phyloP scores from a whole-genome alignment of 2,797 vertebrate species.

The Eulemur coronatus region DNA sequence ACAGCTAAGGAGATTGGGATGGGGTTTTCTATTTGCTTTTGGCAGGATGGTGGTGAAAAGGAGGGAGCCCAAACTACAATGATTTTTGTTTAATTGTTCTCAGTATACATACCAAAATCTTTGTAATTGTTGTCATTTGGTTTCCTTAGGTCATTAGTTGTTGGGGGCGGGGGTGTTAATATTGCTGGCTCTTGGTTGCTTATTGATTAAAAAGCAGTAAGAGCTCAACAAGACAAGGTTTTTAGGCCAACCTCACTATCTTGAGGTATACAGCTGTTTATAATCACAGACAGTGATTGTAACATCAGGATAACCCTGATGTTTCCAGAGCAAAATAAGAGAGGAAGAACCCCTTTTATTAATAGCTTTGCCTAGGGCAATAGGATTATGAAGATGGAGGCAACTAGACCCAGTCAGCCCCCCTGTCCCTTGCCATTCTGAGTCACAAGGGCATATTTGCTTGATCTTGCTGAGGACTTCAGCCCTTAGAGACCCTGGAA shows the following conservation, averaged over 20 bases:
- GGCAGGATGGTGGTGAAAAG: constrained; percentile 10
- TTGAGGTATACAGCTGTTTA: neutral
- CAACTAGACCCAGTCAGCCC: neutral
- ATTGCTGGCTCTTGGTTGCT: neutral
- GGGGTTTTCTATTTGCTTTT: constrained; percentile 52
- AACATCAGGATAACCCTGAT: neutral
- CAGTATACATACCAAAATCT: neutral
- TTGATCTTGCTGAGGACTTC: constrained; percentile 23
- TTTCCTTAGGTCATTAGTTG: constrained; percentile 4
- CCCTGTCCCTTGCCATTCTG: neutral
- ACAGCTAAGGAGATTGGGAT: neutral
- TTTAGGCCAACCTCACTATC: neutral
- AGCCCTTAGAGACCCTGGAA: neutral
- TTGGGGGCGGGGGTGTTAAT: neutral
- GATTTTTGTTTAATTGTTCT: constrained; percentile 24
- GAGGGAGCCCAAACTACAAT: neutral
- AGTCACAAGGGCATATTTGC: neutral
- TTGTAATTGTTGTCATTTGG: constrained; percentile 15
- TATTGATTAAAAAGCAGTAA: constrained; percentile 20
- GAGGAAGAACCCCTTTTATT: neutral
- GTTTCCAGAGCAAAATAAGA: neutral
- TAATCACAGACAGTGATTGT: neutral
- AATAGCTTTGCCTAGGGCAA: neutral
- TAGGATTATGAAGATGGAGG: neutral
- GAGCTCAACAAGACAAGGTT: neutral